These are phyloP conservation scores for Gadus chalcogrammus DNA, from an alignment of 2,113 vertebrate genomes.

Conservation along the genomic window DNA sequence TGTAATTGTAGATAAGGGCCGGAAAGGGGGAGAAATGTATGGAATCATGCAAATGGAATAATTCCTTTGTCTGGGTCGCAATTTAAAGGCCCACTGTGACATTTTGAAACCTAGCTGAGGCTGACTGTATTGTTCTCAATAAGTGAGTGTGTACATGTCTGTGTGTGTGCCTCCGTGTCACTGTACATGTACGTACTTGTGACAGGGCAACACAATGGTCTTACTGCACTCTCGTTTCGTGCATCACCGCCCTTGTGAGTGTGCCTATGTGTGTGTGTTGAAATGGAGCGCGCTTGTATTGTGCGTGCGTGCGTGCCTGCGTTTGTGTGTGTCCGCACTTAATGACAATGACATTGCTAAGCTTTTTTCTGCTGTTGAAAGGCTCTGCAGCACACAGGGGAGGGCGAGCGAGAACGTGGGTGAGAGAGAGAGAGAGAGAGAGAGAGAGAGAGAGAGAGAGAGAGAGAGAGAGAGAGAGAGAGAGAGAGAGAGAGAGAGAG, in stretches of 20 bases:
- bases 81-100: conserved; percentile 37
- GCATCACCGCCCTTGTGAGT: conserved; percentile 37
- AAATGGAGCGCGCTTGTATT: conserved; percentile 13
- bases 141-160: conserved; percentile 3
- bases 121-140: not conserved
- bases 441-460: not conserved
- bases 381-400: conserved; percentile 33
- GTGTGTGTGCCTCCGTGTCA: conserved; percentile 12
- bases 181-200: conserved; percentile 9
- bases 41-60: conserved; percentile 57
- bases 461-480: not conserved
- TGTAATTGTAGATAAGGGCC: conserved; percentile 61
- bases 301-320: conserved; percentile 47
- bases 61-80: conserved; percentile 41
- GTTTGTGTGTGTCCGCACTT: conserved; percentile 38
- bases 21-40: conserved; percentile 43
- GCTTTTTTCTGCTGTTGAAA: conserved; percentile 38
- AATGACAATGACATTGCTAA: not conserved
- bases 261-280: conserved; percentile 10
- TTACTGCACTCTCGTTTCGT: conserved; percentile 30
- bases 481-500: conserved; percentile 13
- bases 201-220: conserved; percentile 33
- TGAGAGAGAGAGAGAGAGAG: not conserved
- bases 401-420: conserved; percentile 16
- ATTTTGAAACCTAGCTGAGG: conserved; percentile 24